Base-by-base conservation (phyloP, 2,888 invertebrate genomes). In the Himalopsyche japonica region DNA sequence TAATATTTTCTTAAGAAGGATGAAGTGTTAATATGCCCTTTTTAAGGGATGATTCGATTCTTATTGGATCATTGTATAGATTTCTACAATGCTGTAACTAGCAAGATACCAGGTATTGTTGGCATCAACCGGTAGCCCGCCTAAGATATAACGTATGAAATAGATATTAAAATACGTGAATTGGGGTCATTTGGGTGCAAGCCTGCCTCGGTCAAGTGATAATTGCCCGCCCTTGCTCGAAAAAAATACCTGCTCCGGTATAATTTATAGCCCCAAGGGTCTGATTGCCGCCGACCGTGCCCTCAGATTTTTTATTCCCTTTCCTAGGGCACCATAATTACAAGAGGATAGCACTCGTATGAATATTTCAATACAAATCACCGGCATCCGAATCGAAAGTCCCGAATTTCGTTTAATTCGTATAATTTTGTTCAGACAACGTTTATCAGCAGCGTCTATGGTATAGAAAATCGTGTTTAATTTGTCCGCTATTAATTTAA, bases 331-430 rank as follows among this genome's bases (percentile, higher is more conserved):
- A 70, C 79, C 85, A 85, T 82, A 85, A 86, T 86, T 86, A 86
- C 82, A 83, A 47, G 47, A 76, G 30, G 30, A 49, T 80, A 37
- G 27, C 77, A 70, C 82, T 82, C 57, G 47, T 80, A 86, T 83
- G 85, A 86, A 85, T 85, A 82, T 85, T 77, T 80, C 81, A 47
- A 43, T 57, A 83, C 79, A 85, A 86, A 86, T 86, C 85, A 78
- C 82, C 70, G 34, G 18, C 24, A 64, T 79, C 80, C 34, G 82
- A 77, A 79, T 76, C 81, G 64, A 47, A 83, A 83, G 81, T 85
- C 79, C 81, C 57, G 34, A 80, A 79, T 86, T 86, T 86, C 82
- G 78, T 82, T 79, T 84, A 86, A 84, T 86, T 84, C 86, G 81
- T 84, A 37, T 84, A 84, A 84, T 86, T 83, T 77, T 57, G 20